Evolutionary conservation across 1,140 invertebrate species (phyloP), one percentile per base, ranked within the genome.

Genomic region (Bradysia coprophila): DNA sequence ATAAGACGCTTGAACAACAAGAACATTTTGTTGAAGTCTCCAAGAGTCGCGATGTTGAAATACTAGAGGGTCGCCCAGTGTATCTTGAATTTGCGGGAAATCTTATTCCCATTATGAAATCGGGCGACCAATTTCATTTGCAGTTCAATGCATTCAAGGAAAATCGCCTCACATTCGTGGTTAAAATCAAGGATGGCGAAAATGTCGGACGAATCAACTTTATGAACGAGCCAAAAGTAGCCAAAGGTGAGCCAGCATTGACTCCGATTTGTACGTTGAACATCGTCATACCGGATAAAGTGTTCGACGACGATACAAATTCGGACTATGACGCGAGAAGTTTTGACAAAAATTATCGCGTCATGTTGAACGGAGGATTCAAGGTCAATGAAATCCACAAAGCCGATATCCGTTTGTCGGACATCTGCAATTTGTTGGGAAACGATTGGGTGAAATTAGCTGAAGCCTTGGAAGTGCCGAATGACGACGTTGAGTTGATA

Each of bases 51-150:
- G 94, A 98, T 62, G 90, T 98, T 18, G 93, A 98, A 72, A 85
- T 93, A 3, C 69, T 98, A n/a, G 90, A 96, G 65, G 86, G 88
- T 18, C 91, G 94, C 67, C 73, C 81, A 43, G 81, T 96, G 48
- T 97, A 83, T 61, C 70, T 99, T 3, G 95, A 98, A 64, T 96
- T 98, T 66, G 85, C 81, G 48, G 95, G 94, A 10, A 98, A 98
- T 63, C 64, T 99, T 48, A 78, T 94, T 21, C 93, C 95, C 23
- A 80, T 98, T 8, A 92, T 92, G 0, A 98, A 98, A 59, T 92
- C 91, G 22, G 92, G 91, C 1, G 92, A 97, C 52, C 94, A 98
- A 54, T 69, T 97, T 3, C 78, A 81, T 50, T 78, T 96, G 45
- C 86, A 84, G 11, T 98, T 99, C 62, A 76, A 82, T 56, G 90